Evolutionary conservation across 2,888 invertebrate genomes (phyloP).

Genomic region (Tachina grossa): DNA sequence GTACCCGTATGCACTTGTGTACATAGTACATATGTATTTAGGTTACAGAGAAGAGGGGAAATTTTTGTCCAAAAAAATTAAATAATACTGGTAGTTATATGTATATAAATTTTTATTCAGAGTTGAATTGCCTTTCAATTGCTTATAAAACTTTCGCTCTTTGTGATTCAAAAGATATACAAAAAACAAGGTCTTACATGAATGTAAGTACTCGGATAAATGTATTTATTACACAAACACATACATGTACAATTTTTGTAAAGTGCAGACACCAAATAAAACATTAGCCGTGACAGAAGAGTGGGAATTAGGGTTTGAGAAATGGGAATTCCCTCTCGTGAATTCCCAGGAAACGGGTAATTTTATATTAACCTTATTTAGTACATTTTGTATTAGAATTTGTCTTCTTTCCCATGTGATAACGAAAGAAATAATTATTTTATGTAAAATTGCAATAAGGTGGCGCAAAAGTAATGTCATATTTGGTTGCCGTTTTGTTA

Average conservation of each 20-base stretch:
- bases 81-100: neutral
- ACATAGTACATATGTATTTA: neutral
- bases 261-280: constrained; percentile 10
- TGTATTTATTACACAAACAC: too few relatives aligned
- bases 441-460: too few relatives aligned
- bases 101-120: neutral
- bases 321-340: too few relatives aligned
- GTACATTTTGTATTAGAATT: too few relatives aligned
- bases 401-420: too few relatives aligned
- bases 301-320: neutral
- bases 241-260: neutral
- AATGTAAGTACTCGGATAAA: too few relatives aligned
- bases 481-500: too few relatives aligned
- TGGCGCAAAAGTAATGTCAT: too few relatives aligned
- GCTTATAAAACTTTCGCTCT: constrained; percentile 60
- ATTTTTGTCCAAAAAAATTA: constrained; percentile 23
- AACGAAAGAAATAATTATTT: too few relatives aligned
- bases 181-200: neutral
- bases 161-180: constrained; percentile 32
- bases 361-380: too few relatives aligned
- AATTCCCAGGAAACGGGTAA: too few relatives aligned
- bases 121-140: constrained; percentile 53
- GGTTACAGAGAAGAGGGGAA: constrained; percentile 19
- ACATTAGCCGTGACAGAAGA: neutral
- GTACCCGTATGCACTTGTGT: too few relatives aligned